These are phyloP conservation scores for Sylvilagus floridanus DNA, from an alignment of 2,797 vertebrate genomes.

Conservation along the genomic window DNA sequence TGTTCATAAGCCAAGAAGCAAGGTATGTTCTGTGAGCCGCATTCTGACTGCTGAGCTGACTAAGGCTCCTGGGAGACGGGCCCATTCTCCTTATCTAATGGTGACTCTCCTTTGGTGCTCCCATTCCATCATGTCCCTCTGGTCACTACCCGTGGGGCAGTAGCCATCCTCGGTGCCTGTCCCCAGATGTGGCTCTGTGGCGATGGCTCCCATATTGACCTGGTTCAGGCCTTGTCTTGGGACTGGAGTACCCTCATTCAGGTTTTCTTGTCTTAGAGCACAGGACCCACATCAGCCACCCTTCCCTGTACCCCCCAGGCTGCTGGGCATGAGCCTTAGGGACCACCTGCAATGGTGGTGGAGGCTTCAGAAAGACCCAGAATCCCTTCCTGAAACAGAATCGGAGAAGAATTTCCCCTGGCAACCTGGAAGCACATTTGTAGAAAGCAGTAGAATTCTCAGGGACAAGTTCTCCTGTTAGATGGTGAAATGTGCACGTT, in stretches of 20 bases:
- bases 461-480: not conserved
- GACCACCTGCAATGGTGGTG: not conserved
- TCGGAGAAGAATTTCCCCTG: not conserved
- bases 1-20: not conserved
- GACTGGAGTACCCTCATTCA: not conserved
- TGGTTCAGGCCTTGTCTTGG: not conserved
- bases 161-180: not conserved
- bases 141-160: not conserved
- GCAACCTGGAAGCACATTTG: not conserved
- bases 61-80: not conserved
- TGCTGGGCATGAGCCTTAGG: not conserved
- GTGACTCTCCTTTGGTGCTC: not conserved
- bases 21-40: not conserved
- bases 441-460: not conserved
- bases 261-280: too few species aligned
- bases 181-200: not conserved
- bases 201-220: not conserved
- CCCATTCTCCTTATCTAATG: not conserved
- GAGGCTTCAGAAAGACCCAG: not conserved
- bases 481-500: not conserved
- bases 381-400: not conserved
- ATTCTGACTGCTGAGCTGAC: not conserved
- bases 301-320: not conserved
- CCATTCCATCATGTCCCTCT: accelerated
- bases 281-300: not conserved